Evolutionary conservation across 2,113 vertebrate species (phyloP).

Genomic region (Mandrillus leucophaeus): DNA sequence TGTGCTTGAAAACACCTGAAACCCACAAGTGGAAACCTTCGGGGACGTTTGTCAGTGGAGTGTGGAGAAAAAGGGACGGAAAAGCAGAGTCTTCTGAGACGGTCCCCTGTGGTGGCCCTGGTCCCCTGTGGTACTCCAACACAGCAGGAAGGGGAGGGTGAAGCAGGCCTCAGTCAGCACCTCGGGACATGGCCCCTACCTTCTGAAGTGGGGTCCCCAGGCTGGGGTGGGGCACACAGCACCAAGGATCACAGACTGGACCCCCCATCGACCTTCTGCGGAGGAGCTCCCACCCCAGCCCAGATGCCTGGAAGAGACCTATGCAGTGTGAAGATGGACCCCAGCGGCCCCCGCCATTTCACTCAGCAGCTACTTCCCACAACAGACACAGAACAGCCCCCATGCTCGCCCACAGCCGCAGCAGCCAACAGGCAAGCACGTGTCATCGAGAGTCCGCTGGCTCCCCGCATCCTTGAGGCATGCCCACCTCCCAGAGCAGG

Average conservation of each 20-base stretch:
- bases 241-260: background rate
- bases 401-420: background rate
- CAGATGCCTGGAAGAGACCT: background rate
- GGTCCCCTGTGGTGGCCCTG: background rate
- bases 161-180: background rate
- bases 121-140: background rate
- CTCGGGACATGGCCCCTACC: background rate
- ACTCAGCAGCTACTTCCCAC: too few species aligned
- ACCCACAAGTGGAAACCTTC: rapidly evolving
- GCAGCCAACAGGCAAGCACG: background rate
- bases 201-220: background rate
- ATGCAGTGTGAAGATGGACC: background rate
- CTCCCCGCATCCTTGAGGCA: too few species aligned
- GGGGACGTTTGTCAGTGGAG: background rate
- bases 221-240: background rate
- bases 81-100: background rate
- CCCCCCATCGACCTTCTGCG: background rate
- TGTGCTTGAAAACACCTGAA: background rate
- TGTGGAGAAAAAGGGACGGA: too few species aligned
- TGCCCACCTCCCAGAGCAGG: background rate
- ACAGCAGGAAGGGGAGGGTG: background rate
- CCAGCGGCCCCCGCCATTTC: background rate
- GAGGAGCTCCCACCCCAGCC: background rate
- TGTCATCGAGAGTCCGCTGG: background rate
- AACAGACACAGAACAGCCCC: background rate